These are phyloP conservation scores for Verasper variegatus DNA, from an alignment of 2,113 vertebrate species.

Conservation along the genomic window DNA sequence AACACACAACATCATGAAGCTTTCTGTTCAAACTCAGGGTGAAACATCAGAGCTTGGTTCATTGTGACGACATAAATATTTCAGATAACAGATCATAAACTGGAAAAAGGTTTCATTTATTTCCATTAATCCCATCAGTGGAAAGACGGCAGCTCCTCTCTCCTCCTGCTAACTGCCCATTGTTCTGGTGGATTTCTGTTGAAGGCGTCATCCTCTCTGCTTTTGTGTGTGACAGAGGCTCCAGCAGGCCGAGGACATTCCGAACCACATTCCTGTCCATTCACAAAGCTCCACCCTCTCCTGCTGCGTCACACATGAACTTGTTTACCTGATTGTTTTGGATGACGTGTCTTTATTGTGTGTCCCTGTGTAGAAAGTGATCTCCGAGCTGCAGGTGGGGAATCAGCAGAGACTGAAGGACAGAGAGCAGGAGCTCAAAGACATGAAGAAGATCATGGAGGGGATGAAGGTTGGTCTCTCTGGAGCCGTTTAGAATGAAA, in stretches of 20 bases:
- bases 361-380: constrained; percentile 67
- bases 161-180: not conserved
- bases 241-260: constrained; percentile 59
- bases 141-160: not conserved
- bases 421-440: constrained; percentile 80
- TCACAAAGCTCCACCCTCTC: constrained; percentile 33
- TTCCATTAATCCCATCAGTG: not conserved
- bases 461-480: constrained; percentile 72
- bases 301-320: not conserved
- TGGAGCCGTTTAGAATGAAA: too few species aligned
- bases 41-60: too few species aligned
- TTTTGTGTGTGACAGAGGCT: constrained; percentile 37
- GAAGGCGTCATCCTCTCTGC: not conserved
- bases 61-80: too few species aligned
- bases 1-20: too few species aligned
- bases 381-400: constrained; percentile 70
- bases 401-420: constrained; percentile 77
- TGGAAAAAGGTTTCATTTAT: not conserved
- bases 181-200: constrained; percentile 20
- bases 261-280: constrained; percentile 72
- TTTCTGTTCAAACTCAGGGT: too few species aligned
- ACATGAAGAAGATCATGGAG: constrained; percentile 82
- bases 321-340: constrained; percentile 3
- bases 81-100: too few species aligned
- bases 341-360: not conserved